phyloP scores from a whole-genome alignment of 2,888 invertebrate species.

The Drosophila parthenogenetica region DNA sequence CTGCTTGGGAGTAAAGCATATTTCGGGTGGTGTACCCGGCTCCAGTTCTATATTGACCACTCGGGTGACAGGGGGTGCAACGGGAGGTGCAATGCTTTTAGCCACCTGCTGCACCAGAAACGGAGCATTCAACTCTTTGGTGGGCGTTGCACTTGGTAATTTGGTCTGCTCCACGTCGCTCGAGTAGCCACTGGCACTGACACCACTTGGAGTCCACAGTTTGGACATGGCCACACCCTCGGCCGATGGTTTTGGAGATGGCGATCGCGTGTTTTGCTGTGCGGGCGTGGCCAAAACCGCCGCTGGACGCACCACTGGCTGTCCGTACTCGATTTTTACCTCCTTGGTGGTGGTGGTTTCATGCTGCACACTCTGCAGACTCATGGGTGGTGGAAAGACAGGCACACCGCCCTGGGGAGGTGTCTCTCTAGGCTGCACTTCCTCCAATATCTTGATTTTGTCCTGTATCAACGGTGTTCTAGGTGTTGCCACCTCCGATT shows the following conservation, averaged over 20 bases:
- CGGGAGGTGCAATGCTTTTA: constrained; percentile 64
- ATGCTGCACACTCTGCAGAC: constrained; percentile 69
- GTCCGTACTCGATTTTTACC: constrained; percentile 81
- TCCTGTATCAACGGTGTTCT: constrained; percentile 86
- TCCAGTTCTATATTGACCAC: constrained; percentile 87
- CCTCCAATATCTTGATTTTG: constrained; percentile 87
- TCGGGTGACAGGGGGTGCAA: constrained; percentile 78
- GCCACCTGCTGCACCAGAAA: constrained; percentile 85
- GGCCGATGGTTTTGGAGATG: constrained; percentile 87
- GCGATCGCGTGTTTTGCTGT: constrained; percentile 82
- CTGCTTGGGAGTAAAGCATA: constrained; percentile 87
- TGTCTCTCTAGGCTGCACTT: constrained; percentile 86
- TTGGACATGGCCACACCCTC: constrained; percentile 89
- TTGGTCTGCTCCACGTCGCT: constrained; percentile 73
- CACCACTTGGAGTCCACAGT: constrained; percentile 86
- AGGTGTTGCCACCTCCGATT: constrained; percentile 82
- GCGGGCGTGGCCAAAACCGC: constrained; percentile 79
- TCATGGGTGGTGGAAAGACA: constrained; percentile 84
- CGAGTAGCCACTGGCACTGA: constrained; percentile 61
- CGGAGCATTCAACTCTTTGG: constrained; percentile 85
- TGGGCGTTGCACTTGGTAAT: constrained; percentile 70
- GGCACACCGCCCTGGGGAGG: constrained; percentile 87
- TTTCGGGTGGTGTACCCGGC: constrained; percentile 89
- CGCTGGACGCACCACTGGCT: constrained; percentile 84
- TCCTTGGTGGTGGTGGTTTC: constrained; percentile 77